Conservation (phyloP, 2,888 invertebrate species). For the Abrostola tripartita region DNA sequence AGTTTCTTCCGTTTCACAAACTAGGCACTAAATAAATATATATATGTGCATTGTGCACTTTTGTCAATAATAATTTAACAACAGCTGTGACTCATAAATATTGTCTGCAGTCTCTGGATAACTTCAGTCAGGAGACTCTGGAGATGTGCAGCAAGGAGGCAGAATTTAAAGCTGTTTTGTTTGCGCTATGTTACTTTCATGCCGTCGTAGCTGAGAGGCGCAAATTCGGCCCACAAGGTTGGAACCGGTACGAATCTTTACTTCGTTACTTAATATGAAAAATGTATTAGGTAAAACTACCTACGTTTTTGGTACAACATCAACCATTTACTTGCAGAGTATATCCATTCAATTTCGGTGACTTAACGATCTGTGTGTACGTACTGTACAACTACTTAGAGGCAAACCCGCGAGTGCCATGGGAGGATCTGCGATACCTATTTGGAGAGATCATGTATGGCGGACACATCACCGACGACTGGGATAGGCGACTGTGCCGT, state of each 20-base stretch:
- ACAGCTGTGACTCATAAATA: background rate
- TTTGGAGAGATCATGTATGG: constrained; percentile 99
- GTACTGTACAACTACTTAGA: constrained; percentile 97
- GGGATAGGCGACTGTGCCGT: constrained; percentile 96
- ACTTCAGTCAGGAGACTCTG: constrained; percentile 96
- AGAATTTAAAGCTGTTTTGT: constrained; percentile 96
- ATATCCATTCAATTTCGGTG: constrained; percentile 94
- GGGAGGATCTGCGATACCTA: constrained; percentile 97
- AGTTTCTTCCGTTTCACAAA: too few species aligned
- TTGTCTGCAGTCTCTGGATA: constrained; percentile 91
- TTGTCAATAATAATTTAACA: too few species aligned
- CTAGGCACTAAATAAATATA: too few species aligned
- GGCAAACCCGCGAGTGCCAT: constrained; percentile 95
- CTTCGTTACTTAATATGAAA: background rate
- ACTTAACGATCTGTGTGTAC: constrained; percentile 96
- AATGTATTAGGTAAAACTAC: background rate
- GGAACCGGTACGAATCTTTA: constrained; percentile 90
- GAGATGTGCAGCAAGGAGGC: constrained; percentile 98
- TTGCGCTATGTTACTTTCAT: constrained; percentile 97
- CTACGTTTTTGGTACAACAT: too few species aligned
- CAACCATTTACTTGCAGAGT: constrained; percentile 73
- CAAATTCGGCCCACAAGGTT: constrained; percentile 98
- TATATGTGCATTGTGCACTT: too few species aligned
- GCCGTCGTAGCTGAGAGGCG: constrained; percentile 97
- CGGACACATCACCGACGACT: constrained; percentile 98